These are phyloP conservation scores for Poeciliopsis infans DNA, from an alignment of 2,797 vertebrate genomes.

Conservation along the genomic window DNA sequence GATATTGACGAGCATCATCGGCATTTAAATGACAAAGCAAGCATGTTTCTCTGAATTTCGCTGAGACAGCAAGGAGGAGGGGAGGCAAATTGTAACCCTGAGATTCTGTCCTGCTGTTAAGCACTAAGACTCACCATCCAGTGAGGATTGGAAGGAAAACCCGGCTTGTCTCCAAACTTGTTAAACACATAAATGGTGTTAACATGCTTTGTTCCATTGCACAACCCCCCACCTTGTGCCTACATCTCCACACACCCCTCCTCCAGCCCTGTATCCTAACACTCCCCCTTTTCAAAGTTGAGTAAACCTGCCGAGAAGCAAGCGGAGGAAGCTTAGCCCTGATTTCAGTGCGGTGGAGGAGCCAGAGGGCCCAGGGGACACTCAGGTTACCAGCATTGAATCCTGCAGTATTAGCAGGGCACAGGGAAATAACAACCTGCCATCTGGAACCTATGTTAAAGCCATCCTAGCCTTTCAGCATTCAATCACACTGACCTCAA, in stretches of 20 bases:
- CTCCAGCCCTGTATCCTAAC: slow-evolving; percentile 57
- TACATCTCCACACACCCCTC: slow-evolving; percentile 46
- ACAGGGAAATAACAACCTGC: slow-evolving; percentile 82
- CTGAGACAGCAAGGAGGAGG: not conserved
- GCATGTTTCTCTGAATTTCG: slow-evolving; percentile 29
- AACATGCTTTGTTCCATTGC: slow-evolving; percentile 72
- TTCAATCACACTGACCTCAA: slow-evolving; percentile 80
- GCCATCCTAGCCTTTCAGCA: slow-evolving; percentile 63
- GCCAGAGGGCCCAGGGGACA: slow-evolving; percentile 78
- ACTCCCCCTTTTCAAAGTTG: slow-evolving; percentile 55
- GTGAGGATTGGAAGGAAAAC: slow-evolving; percentile 64
- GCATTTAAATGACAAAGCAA: slow-evolving; percentile 22
- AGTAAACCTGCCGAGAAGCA: slow-evolving; percentile 74
- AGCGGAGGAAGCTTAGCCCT: slow-evolving; percentile 69
- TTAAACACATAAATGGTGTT: slow-evolving; percentile 78
- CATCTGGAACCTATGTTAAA: slow-evolving; percentile 82
- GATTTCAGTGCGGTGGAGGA: slow-evolving; percentile 83
- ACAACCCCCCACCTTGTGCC: slow-evolving; percentile 54
- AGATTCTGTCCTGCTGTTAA: slow-evolving; percentile 49
- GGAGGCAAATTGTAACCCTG: not conserved
- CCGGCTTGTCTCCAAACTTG: slow-evolving; percentile 74
- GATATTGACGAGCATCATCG: slow-evolving; percentile 19
- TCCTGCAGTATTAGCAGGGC: slow-evolving; percentile 83
- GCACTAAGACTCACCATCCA: slow-evolving; percentile 43
- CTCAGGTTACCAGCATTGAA: slow-evolving; percentile 84